Conservation (phyloP, 2,113 vertebrate species). For the Leuciscus idus region DNA sequence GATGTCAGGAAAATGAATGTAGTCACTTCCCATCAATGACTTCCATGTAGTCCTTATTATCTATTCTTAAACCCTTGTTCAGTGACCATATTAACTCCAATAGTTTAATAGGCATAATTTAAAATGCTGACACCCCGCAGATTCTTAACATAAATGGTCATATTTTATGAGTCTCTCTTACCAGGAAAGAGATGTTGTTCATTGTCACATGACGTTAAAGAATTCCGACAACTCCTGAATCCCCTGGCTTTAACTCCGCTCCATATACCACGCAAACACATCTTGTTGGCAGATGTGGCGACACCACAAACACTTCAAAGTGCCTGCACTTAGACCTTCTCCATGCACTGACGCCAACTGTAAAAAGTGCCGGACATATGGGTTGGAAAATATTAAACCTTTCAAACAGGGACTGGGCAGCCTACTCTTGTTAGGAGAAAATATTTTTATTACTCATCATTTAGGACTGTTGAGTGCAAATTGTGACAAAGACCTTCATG, state of each 20-base stretch:
- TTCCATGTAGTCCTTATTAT: constrained; percentile 9
- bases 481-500: constrained; percentile 48
- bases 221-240: constrained; percentile 73
- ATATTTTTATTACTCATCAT: constrained; percentile 47
- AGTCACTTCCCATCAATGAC: constrained; percentile 4
- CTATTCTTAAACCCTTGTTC: constrained; percentile 3
- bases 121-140: neutral
- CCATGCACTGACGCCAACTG: constrained; percentile 96
- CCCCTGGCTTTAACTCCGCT: constrained; percentile 18
- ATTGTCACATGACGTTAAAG: constrained; percentile 92
- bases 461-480: constrained; percentile 38
- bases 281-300: constrained; percentile 98
- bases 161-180: constrained; percentile 27
- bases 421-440: constrained; percentile 43
- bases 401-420: constrained; percentile 68
- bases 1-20: constrained; percentile 28
- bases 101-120: neutral
- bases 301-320: constrained; percentile 97
- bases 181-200: constrained; percentile 82
- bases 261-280: constrained; percentile 75
- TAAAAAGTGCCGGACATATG: constrained; percentile 94
- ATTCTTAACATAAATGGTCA: neutral
- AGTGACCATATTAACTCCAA: neutral
- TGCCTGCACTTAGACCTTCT: constrained; percentile 90
- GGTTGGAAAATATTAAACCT: constrained; percentile 96